Evolutionary conservation across 2,113 vertebrate species (phyloP).

Genomic region (Proterorhinus semilunaris): DNA sequence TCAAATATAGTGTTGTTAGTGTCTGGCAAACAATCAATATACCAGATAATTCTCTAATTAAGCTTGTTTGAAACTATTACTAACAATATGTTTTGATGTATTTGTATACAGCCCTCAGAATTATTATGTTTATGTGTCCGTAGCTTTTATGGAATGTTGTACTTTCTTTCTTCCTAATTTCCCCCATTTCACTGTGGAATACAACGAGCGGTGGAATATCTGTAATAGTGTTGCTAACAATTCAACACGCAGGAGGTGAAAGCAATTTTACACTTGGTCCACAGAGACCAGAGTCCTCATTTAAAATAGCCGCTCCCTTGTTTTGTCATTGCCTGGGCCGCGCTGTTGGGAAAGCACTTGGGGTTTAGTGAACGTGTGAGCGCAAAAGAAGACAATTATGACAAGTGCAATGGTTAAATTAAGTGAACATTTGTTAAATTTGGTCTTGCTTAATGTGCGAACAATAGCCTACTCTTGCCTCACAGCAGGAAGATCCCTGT

Average conservation of each 20-base stretch:
- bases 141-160: constrained; percentile 9
- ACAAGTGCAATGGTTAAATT: constrained; percentile 56
- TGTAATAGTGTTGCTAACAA: constrained; percentile 57
- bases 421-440: constrained; percentile 60
- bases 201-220: constrained; percentile 38
- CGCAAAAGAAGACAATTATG: constrained; percentile 49
- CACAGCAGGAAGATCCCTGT: no score
- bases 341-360: constrained; percentile 62
- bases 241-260: constrained; percentile 66
- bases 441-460: constrained; percentile 14
- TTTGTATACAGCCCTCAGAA: background rate
- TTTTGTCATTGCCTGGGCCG: constrained; percentile 63
- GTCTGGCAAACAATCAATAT: no score
- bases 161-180: constrained; percentile 51
- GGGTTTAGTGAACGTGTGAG: constrained; percentile 38
- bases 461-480: background rate
- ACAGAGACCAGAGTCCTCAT: constrained; percentile 66
- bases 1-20: no score
- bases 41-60: no score
- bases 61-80: no score
- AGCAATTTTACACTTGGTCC: constrained; percentile 71
- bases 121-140: background rate
- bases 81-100: no score
- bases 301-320: constrained; percentile 53
- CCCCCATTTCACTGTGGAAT: constrained; percentile 48